These are phyloP conservation scores for Pseudococcus jackbeardsleyi DNA, from an alignment of 2,888 invertebrate genomes.

Conservation along the genomic window DNA sequence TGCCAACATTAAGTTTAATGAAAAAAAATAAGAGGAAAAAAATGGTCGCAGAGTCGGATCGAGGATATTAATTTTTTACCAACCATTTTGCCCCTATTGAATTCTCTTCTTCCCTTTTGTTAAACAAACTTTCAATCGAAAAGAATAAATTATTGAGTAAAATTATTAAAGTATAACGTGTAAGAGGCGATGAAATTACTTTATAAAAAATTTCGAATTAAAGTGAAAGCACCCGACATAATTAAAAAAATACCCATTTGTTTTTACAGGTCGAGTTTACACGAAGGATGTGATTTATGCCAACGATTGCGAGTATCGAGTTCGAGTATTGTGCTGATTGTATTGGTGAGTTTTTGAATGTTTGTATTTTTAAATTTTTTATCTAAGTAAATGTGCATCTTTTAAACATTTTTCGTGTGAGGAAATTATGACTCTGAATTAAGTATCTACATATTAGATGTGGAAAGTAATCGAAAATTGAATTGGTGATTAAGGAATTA, in stretches of 20 bases:
- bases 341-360: not conserved
- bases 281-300: not conserved
- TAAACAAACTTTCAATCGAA: conserved; percentile 44
- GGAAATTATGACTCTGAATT: too few species aligned
- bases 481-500: too few species aligned
- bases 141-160: conserved; percentile 54
- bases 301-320: not conserved
- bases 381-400: not conserved
- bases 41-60: not conserved
- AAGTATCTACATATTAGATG: too few species aligned
- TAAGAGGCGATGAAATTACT: conserved; percentile 51
- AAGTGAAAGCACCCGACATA: conserved; percentile 38
- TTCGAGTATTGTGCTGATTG: not conserved
- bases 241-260: conserved; percentile 49
- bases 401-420: too few species aligned
- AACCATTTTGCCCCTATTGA: conserved; percentile 14
- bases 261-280: not conserved
- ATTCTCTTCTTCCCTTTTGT: conserved; percentile 34
- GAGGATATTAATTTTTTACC: conserved; percentile 27
- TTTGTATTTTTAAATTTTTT: not conserved
- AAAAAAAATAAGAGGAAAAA: conserved; percentile 20
- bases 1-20: conserved; percentile 3
- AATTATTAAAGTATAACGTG: conserved; percentile 59
- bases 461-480: too few species aligned
- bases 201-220: conserved; percentile 53